Conservation (phyloP, 2,113 vertebrate species). For the Apaloderma vittatum region DNA sequence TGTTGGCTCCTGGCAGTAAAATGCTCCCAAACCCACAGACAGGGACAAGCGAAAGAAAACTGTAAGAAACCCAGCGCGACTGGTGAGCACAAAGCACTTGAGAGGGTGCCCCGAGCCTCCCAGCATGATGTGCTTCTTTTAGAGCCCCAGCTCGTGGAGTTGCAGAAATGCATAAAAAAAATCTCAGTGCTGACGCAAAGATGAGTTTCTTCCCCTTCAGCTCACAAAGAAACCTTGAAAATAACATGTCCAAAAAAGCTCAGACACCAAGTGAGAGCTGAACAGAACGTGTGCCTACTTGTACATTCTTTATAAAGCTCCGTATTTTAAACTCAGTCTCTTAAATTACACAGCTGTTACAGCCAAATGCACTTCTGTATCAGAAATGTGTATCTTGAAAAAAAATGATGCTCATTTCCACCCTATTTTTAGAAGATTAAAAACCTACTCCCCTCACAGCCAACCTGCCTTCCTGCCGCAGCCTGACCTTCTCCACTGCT, state of each 20-base stretch:
- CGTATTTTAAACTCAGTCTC: background rate
- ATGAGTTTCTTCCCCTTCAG: background rate
- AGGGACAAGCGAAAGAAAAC: background rate
- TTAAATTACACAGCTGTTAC: background rate
- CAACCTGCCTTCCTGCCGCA: background rate
- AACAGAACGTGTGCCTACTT: background rate
- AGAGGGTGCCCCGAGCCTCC: background rate
- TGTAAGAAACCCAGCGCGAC: fast-evolving
- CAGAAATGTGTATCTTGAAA: background rate
- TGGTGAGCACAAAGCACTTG: background rate
- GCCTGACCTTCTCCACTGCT: background rate
- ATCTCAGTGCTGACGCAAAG: background rate
- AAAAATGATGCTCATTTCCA: background rate
- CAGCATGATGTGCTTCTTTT: fast-evolving
- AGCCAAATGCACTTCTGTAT: background rate
- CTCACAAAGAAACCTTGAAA: constrained; percentile 10
- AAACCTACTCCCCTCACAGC: background rate
- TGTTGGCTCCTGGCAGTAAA: background rate
- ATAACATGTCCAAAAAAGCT: background rate
- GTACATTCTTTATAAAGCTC: constrained; percentile 17
- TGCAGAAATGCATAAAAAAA: background rate
- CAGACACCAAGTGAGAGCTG: background rate
- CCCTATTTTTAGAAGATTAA: background rate
- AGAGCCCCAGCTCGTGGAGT: background rate
- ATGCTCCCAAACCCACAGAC: background rate